Conservation (phyloP, 2,113 vertebrate species). For the Elephas maximus region DNA sequence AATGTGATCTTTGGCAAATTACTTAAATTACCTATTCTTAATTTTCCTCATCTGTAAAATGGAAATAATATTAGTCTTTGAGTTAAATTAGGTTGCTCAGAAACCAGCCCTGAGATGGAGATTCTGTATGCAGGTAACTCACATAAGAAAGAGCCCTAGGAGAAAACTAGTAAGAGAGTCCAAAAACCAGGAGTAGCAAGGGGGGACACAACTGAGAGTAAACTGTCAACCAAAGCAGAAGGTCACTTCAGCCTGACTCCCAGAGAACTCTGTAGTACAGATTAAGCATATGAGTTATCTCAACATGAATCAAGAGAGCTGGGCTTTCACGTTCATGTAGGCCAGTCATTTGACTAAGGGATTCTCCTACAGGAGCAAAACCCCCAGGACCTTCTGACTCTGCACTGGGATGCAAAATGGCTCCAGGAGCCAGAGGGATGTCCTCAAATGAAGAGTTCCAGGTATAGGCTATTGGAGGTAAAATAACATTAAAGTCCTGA, state of each 20-base stretch:
- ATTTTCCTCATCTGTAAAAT: too few relatives aligned
- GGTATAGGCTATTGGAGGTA: background rate
- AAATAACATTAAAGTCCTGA: background rate
- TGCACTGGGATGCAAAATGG: background rate
- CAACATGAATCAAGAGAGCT: background rate
- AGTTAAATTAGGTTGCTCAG: background rate
- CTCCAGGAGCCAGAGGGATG: background rate
- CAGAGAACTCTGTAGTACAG: background rate
- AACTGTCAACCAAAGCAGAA: background rate
- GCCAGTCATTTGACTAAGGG: background rate
- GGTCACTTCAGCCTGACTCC: background rate
- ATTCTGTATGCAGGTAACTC: background rate
- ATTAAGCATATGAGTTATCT: background rate
- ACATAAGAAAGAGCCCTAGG: background rate
- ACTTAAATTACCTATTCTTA: background rate
- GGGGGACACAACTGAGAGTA: background rate
- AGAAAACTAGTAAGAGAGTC: background rate
- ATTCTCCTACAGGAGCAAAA: background rate
- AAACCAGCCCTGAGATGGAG: background rate
- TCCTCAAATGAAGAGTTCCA: background rate
- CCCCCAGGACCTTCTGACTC: background rate
- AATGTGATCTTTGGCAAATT: background rate
- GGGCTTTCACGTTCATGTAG: background rate
- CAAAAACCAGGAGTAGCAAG: background rate
- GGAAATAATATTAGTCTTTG: background rate